Base-by-base conservation (phyloP, 35 echinoderm and acorn worm genomes). In the Ptychodera flava region DNA sequence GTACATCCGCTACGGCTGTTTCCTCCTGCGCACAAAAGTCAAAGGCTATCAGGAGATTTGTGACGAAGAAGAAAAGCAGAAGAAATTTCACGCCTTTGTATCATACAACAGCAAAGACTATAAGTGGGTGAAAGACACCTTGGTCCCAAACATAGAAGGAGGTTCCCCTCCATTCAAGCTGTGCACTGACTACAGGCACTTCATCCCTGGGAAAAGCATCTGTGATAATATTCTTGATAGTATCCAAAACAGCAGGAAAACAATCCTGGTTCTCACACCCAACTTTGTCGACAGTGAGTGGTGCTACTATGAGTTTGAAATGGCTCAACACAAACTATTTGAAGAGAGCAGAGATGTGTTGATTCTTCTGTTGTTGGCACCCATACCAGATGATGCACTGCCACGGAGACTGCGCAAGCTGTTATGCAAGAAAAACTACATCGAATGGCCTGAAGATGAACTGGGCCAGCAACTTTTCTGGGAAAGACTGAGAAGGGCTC, bases 211-310 rank as follows among this genome's bases (percentile, higher is more conserved):
- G 31, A 89, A 88, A 45, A 78, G 79, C 29, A 94, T 94, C 36
- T 81, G 85, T 14, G 83, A 85, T 34, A 94, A 94, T 77, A 94
- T 94, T 36, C 35, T 88, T 10, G 64, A 85, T 32, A 89, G 89
- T 16, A 87, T 94, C 28, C 81, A 90, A 27, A 76, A 78, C 12
- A 94, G 92, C 33, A 86, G 85, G 28, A 87, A 83, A 75, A 88
- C 90, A 36, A 28, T 94, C 1, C 76, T 94, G 0, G 64, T 94
- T 16, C 53, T 90, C 28, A 88, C 92, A 0, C 36, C 90, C 14
- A 94, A 94, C 85, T 94, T 90, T 86, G 37, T 90, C 0, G 64
- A 83, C 31, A 94, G 92, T 76, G 92, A 94, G 30, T 94, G 92
- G 92, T 94, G 92, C 77, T 87, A 81, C 45, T 94, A 91, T 77